Conservation (phyloP, 2,113 vertebrate species). For the Stigmatopora argus region DNA sequence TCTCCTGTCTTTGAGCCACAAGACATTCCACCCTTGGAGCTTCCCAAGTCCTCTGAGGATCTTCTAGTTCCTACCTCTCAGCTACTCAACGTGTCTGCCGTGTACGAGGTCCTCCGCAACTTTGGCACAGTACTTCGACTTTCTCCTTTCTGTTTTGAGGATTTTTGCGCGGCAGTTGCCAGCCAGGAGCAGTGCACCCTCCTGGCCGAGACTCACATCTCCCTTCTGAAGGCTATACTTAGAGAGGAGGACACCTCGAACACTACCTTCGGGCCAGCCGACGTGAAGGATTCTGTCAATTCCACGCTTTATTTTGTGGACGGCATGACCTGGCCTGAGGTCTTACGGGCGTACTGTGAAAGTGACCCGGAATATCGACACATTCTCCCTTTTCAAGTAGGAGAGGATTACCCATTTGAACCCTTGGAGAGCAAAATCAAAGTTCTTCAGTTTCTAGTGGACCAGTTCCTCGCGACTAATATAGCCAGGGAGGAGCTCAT, state of each 20-base stretch:
- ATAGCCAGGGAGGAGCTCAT: slow-evolving; percentile 95
- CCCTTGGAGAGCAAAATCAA: slow-evolving; percentile 94
- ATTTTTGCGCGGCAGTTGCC: slow-evolving; percentile 91
- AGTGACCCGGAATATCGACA: slow-evolving; percentile 92
- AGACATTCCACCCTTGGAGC: slow-evolving; percentile 87
- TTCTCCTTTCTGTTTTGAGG: slow-evolving; percentile 97
- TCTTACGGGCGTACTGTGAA: slow-evolving; percentile 94
- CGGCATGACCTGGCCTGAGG: slow-evolving; percentile 98
- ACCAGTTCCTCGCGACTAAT: slow-evolving; percentile 97
- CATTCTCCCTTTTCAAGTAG: slow-evolving; percentile 85
- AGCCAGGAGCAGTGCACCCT: slow-evolving; percentile 96
- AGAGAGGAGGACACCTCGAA: slow-evolving; percentile 98
- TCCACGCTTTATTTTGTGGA: slow-evolving; percentile 97
- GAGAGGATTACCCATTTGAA: slow-evolving; percentile 92
- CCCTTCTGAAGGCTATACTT: slow-evolving; percentile 94
- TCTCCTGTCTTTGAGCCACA: slow-evolving; percentile 92
- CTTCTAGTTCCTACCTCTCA: slow-evolving; percentile 89
- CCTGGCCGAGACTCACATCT: slow-evolving; percentile 93
- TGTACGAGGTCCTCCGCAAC: slow-evolving; percentile 96
- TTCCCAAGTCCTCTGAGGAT: slow-evolving; percentile 96
- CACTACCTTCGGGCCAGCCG: slow-evolving; percentile 95
- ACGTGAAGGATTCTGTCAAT: slow-evolving; percentile 97
- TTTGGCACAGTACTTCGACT: slow-evolving; percentile 93
- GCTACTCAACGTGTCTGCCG: slow-evolving; percentile 89
- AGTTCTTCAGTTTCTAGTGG: slow-evolving; percentile 96